Evolutionary conservation across 2,113 vertebrate genomes (phyloP).

Genomic region (Limnothrissa miodon): DNA sequence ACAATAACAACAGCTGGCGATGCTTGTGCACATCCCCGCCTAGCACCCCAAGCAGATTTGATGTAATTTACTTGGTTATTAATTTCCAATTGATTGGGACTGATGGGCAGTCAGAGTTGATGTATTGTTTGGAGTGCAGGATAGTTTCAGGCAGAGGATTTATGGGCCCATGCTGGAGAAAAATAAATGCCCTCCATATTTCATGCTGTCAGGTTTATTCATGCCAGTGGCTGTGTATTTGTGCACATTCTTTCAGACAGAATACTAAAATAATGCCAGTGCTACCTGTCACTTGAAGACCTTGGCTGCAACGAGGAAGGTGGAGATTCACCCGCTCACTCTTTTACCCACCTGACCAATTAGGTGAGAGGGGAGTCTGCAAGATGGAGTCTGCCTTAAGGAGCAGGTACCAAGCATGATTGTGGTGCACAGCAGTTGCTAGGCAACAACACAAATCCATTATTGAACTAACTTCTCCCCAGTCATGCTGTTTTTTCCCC

Average conservation of each 20-base stretch:
- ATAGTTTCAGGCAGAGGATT: constrained; percentile 72
- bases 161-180: constrained; percentile 69
- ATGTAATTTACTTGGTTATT: constrained; percentile 75
- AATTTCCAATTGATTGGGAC: constrained; percentile 83
- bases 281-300: constrained; percentile 64
- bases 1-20: constrained; percentile 10
- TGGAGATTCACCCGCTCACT: constrained; percentile 55
- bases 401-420: constrained; percentile 65
- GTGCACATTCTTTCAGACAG: constrained; percentile 51
- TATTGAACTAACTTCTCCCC: constrained; percentile 70
- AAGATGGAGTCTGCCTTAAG: constrained; percentile 68
- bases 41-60: constrained; percentile 46
- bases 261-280: constrained; percentile 55
- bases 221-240: constrained; percentile 60
- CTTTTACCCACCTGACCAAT: constrained; percentile 73
- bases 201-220: constrained; percentile 72
- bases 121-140: constrained; percentile 65
- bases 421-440: constrained; percentile 72
- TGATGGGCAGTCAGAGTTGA: constrained; percentile 69
- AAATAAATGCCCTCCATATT: constrained; percentile 76
- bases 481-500: constrained; percentile 40
- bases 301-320: constrained; percentile 55
- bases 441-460: constrained; percentile 72
- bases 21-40: constrained; percentile 23
- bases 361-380: constrained; percentile 63